A percentile compares a stretch with the other conserved stretches of the same genome.
These are phyloP conservation scores for Nycticryphes semicollaris DNA, from an alignment of 2,113 vertebrate genomes.

Conservation along the genomic window DNA sequence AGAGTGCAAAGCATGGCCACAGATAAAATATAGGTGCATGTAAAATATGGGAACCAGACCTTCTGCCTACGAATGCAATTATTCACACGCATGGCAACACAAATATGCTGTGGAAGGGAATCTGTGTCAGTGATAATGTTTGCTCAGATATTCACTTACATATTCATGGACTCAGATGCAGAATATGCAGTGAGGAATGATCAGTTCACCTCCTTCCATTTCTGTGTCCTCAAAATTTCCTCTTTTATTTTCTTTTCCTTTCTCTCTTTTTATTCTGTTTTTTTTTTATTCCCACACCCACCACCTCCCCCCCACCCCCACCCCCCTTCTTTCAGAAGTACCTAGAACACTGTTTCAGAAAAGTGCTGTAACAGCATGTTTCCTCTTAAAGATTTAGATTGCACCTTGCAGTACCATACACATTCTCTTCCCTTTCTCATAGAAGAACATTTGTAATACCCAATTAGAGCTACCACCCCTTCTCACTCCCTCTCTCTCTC, in stretches of 20 bases:
- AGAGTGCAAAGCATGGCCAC: slow-evolving; percentile 8
- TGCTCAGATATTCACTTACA: slow-evolving; percentile 36
- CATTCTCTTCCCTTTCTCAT: not conserved
- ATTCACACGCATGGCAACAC: slow-evolving; percentile 49
- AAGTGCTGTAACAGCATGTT: not conserved
- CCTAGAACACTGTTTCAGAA: not conserved
- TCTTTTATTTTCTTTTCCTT: not conserved
- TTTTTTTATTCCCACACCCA: not conserved
- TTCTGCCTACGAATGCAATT: slow-evolving; percentile 53
- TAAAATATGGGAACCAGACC: slow-evolving; percentile 39
- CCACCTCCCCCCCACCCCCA: too few relatives aligned
- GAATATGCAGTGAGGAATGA: not conserved
- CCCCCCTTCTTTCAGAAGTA: not conserved
- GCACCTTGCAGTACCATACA: not conserved
- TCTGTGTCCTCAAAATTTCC: not conserved
- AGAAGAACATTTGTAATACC: not conserved
- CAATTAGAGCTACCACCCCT: not conserved
- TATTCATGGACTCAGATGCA: slow-evolving; percentile 24
- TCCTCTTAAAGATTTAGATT: not conserved
- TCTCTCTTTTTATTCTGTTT: not conserved
- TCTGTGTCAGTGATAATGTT: slow-evolving; percentile 54
- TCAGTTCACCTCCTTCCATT: not conserved
- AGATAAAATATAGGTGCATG: slow-evolving; percentile 47
- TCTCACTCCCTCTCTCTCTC: too few relatives aligned
- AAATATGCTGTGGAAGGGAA: slow-evolving; percentile 46